Evolutionary conservation across 2,113 vertebrate genomes (phyloP).

Genomic region (Amia ocellicauda): DNA sequence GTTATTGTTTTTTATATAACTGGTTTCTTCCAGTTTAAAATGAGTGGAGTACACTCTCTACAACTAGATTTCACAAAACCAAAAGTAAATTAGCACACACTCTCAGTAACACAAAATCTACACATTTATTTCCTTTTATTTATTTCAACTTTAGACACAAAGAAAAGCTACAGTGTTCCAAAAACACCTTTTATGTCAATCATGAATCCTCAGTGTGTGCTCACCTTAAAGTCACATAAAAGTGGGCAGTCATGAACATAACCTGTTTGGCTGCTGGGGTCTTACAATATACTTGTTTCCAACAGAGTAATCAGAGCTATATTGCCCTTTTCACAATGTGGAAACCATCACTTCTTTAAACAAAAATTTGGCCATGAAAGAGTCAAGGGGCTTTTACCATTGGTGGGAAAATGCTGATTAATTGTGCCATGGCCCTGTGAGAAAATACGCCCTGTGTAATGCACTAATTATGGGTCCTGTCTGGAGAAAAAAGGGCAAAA

Average conservation of each 20-base stretch:
- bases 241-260: not conserved
- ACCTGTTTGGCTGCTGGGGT: not conserved
- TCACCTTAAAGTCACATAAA: slow-evolving; percentile 9
- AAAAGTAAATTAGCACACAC: not conserved
- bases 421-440: slow-evolving; percentile 75
- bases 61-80: not conserved
- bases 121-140: too few relatives aligned
- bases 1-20: too few relatives aligned
- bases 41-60: too few relatives aligned
- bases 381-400: slow-evolving; percentile 63
- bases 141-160: not conserved
- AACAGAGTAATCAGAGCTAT: slow-evolving; percentile 18
- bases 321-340: not conserved
- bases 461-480: slow-evolving; percentile 72
- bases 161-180: not conserved
- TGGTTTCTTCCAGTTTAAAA: too few relatives aligned
- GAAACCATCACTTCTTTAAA: slow-evolving; percentile 21
- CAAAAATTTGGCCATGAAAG: slow-evolving; percentile 52
- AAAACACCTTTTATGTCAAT: not conserved
- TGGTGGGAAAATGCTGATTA: slow-evolving; percentile 79
- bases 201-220: not conserved
- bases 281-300: not conserved
- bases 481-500: slow-evolving; percentile 58
- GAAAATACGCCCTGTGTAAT: slow-evolving; percentile 71
- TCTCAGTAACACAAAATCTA: not conserved